A percentile compares a stretch with the other conserved stretches of the same genome.
These are phyloP conservation scores for Hippocampus mohnikei DNA, from an alignment of 2,113 vertebrate genomes.

Conservation along the genomic window DNA sequence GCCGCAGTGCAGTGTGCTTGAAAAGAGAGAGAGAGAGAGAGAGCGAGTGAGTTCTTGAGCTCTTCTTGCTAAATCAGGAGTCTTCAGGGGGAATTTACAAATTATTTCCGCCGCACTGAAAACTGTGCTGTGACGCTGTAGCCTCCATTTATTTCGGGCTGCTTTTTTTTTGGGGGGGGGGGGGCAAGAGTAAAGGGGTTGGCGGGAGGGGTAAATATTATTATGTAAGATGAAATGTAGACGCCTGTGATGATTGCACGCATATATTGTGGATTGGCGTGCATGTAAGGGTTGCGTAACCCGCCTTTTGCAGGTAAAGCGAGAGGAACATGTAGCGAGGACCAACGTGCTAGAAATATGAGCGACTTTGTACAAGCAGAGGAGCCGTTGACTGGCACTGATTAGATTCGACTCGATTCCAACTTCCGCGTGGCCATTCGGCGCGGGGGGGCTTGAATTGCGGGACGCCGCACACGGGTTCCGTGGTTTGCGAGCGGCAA, in stretches of 20 bases:
- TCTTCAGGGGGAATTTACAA: slow-evolving; percentile 59
- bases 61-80: slow-evolving; percentile 56
- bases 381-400: slow-evolving; percentile 49
- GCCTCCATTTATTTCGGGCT: slow-evolving; percentile 37
- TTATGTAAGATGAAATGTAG: slow-evolving; percentile 41
- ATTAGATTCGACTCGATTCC: slow-evolving; percentile 56
- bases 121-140: slow-evolving; percentile 33
- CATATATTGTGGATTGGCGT: not conserved
- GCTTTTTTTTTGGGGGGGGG: slow-evolving; percentile 18
- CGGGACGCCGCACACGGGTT: slow-evolving; percentile 61
- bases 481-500: slow-evolving; percentile 54
- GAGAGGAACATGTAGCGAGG: slow-evolving; percentile 24
- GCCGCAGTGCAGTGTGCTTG: slow-evolving; percentile 38
- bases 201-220: slow-evolving; percentile 28
- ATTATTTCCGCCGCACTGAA: slow-evolving; percentile 66
- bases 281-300: slow-evolving; percentile 37
- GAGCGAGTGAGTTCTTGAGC: slow-evolving; percentile 43
- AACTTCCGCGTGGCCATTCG: slow-evolving; percentile 57
- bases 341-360: slow-evolving; percentile 34
- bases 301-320: slow-evolving; percentile 42
- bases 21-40: not conserved
- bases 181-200: slow-evolving; percentile 25
- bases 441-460: slow-evolving; percentile 55
- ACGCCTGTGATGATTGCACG: slow-evolving; percentile 15
- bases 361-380: slow-evolving; percentile 38